A percentile compares a stretch with the other conserved stretches of the same genome.
phyloP scores from a whole-genome alignment of 1,140 invertebrate species.

The Pemphigus obesinymphae region DNA sequence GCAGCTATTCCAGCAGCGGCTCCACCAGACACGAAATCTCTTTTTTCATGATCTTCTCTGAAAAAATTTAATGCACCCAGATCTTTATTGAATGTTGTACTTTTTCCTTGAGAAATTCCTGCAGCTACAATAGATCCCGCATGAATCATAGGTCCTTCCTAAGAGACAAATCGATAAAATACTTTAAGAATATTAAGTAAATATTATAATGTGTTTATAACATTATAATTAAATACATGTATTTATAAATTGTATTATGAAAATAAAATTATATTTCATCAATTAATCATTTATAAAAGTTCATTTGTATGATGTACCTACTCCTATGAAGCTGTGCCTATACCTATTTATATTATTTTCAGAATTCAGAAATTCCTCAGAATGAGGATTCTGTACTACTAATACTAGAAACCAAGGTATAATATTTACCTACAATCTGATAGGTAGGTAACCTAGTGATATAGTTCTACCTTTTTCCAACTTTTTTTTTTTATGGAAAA shows the following conservation, averaged over 20 bases:
- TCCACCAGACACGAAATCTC: conserved; percentile 96
- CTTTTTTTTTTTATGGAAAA: too few relatives aligned
- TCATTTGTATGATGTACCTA: too few relatives aligned
- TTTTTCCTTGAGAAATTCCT: conserved; percentile 95
- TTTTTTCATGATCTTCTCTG: conserved; percentile 93
- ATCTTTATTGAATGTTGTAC: conserved; percentile 81
- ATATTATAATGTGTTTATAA: neutral
- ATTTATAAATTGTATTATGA: neutral
- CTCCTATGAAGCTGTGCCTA: too few relatives aligned
- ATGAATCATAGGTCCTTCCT: conserved; percentile 99
- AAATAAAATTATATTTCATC: too few relatives aligned
- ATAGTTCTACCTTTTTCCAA: too few relatives aligned
- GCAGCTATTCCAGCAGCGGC: conserved; percentile 94
- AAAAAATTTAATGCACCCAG: conserved; percentile 86
- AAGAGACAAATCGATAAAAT: conserved; percentile 42
- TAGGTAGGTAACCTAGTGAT: too few relatives aligned
- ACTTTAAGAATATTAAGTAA: neutral
- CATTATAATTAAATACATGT: neutral
- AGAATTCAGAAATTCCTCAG: too few relatives aligned
- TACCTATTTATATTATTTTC: too few relatives aligned
- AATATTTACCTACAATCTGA: too few relatives aligned
- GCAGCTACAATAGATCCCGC: conserved; percentile 94
- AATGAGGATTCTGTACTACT: too few relatives aligned
- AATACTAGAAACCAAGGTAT: too few relatives aligned
- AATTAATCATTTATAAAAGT: too few relatives aligned